Evolutionary conservation across 2,797 vertebrate genomes (phyloP).

Genomic region (Erethizon dorsatum): DNA sequence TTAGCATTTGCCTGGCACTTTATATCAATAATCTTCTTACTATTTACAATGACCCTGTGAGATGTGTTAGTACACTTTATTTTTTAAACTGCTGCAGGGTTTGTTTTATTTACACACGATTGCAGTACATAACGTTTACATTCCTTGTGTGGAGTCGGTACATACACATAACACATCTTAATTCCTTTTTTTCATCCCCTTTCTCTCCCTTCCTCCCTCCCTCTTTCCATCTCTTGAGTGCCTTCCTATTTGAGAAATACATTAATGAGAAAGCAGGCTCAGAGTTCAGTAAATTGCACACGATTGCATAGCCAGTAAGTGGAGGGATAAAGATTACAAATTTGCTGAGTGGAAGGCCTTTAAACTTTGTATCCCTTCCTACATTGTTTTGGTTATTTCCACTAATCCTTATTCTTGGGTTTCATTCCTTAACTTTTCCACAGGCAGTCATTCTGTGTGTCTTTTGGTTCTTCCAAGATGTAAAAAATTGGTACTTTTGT

Average conservation of each 20-base stretch:
- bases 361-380: neutral
- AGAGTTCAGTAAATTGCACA: neutral
- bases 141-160: neutral
- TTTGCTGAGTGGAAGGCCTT: neutral
- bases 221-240: neutral
- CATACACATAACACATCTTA: neutral
- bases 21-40: constrained; percentile 24
- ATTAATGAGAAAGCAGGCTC: neutral
- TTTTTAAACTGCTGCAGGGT: neutral
- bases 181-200: neutral
- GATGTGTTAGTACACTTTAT: neutral
- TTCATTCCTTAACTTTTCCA: neutral
- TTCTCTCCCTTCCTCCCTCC: neutral
- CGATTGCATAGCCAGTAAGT: neutral
- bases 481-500: neutral
- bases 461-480: constrained; percentile 12
- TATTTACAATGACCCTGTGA: neutral
- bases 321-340: neutral
- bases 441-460: neutral
- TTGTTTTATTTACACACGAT: neutral
- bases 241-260: neutral
- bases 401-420: neutral
- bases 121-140: neutral
- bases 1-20: neutral
- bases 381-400: neutral